Evolutionary conservation across 2,888 invertebrate species (phyloP).

Genomic region (Meliscaeva auricollis): DNA sequence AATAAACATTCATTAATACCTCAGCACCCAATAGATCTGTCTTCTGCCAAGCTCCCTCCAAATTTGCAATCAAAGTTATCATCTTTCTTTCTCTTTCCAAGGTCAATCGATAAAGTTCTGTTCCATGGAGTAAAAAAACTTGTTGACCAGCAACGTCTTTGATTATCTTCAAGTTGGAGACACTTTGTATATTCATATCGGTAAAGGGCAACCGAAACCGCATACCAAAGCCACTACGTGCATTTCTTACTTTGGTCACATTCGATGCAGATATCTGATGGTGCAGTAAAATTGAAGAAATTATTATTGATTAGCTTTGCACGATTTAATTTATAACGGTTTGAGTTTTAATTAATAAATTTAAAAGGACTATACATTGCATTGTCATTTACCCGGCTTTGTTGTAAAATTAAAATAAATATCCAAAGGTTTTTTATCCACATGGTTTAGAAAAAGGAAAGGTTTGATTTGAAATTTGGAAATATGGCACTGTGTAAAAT

Average conservation of each 20-base stretch:
- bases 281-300: slow-evolving; percentile 19
- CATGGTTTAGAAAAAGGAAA: no score
- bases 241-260: slow-evolving; percentile 24
- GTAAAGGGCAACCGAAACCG: slow-evolving; percentile 81
- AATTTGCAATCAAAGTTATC: slow-evolving; percentile 78
- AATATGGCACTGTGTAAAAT: no score
- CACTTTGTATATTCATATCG: slow-evolving; percentile 80
- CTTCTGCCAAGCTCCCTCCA: slow-evolving; percentile 78
- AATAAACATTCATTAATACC: no score
- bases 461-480: no score
- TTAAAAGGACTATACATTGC: no score
- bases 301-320: background rate
- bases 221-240: slow-evolving; percentile 74
- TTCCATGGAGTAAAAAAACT: slow-evolving; percentile 80
- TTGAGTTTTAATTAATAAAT: background rate
- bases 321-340: background rate
- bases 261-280: slow-evolving; percentile 33
- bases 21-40: slow-evolving; percentile 77
- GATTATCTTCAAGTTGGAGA: slow-evolving; percentile 78
- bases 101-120: slow-evolving; percentile 80
- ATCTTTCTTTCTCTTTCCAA: slow-evolving; percentile 78
- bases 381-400: no score
- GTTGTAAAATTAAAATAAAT: no score
- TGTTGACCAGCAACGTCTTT: slow-evolving; percentile 78
- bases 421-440: no score